These are phyloP conservation scores for Phyllopteryx taeniolatus DNA, from an alignment of 2,113 vertebrate genomes.

Conservation along the genomic window DNA sequence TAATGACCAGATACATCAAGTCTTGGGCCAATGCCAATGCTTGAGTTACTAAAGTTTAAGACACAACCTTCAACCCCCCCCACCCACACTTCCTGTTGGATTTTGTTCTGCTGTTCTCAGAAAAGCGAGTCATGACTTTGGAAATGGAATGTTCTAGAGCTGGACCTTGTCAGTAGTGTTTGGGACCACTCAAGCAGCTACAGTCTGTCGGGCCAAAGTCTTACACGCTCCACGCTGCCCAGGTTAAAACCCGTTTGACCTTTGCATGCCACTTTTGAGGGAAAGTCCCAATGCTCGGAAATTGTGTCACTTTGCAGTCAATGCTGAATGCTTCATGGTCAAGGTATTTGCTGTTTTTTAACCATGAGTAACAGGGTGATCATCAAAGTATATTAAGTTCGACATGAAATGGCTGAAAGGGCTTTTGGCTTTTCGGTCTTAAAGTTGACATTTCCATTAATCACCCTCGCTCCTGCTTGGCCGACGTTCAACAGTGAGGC, in stretches of 20 bases:
- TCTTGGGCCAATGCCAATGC: conserved; percentile 44
- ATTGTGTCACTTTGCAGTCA: background rate
- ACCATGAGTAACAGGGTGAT: background rate
- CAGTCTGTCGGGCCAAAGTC: conserved; percentile 6
- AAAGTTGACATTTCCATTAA: conserved; percentile 43
- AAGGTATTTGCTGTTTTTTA: conserved; percentile 8
- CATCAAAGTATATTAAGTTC: conserved; percentile 1
- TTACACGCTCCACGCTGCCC: conserved; percentile 28
- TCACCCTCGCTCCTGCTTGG: conserved; percentile 36
- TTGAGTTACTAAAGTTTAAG: conserved; percentile 46
- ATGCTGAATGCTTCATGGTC: background rate
- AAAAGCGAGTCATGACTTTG: conserved; percentile 45
- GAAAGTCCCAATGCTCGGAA: conserved; percentile 18
- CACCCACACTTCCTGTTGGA: conserved; percentile 39
- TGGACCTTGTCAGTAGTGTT: conserved; percentile 50
- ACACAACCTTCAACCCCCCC: conserved; percentile 15
- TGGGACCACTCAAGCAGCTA: conserved; percentile 24
- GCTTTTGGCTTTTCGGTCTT: conserved; percentile 23
- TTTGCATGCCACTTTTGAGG: conserved; percentile 30
- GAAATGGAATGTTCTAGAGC: conserved; percentile 55
- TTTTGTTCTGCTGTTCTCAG: conserved; percentile 51
- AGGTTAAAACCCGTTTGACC: conserved; percentile 46
- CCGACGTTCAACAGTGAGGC: conserved; percentile 13
- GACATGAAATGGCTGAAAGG: conserved; percentile 28
- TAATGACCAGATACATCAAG: conserved; percentile 54